Base-by-base conservation (phyloP, 2,797 vertebrate species). In the Oryzias dopingdopingensis region DNA sequence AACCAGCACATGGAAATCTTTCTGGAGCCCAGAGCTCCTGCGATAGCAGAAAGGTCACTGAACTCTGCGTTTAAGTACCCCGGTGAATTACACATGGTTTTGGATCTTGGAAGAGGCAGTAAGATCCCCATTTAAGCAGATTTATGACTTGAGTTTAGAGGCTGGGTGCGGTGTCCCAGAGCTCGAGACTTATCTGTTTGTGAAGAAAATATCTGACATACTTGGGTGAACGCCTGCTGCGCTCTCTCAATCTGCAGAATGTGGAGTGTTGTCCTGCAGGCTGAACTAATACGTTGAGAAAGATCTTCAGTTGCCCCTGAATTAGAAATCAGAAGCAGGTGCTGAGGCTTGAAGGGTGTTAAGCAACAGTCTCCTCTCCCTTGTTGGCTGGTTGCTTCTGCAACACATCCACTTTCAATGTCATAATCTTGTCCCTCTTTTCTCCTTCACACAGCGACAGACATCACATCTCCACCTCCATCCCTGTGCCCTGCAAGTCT, bases 401-500 rank as follows among this genome's bases (percentile, higher is more conserved):
- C 24, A 2, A 45, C 44, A 6, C 26, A 23, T 14, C 14, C 24
- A 14, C 1, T 46, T 7, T 52, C 22, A 37, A 37, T 37, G 8
- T 37, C 32, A 3, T 22, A 22, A 12, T 37, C 32, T 26, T 26
- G 26, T 63, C 5, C 62, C 12, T 67, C 2, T 70, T 29, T 48
- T 59, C 32, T 80, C 14, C 55, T 44, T 56, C 24, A 59, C 44
- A 49, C 81, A 99, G 96, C 1, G 96, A 98, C 79, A 89, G 92
- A 45, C 94, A 96, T 23, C 62, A 90, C 0, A 89, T 92, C 53
- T 98, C 97, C 52, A 94, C 90, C 58, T 93, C 96, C 37, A 97
- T 96, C 79, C 94, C 95, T 0, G 96, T 97, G 67, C 95, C 96
- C 48, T 80, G 90, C 83, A 96, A 95, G 86, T 82, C 89, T 44